Evolutionary conservation across 1,140 invertebrate species (phyloP).

Genomic region (Aphelenchoides avenae): DNA sequence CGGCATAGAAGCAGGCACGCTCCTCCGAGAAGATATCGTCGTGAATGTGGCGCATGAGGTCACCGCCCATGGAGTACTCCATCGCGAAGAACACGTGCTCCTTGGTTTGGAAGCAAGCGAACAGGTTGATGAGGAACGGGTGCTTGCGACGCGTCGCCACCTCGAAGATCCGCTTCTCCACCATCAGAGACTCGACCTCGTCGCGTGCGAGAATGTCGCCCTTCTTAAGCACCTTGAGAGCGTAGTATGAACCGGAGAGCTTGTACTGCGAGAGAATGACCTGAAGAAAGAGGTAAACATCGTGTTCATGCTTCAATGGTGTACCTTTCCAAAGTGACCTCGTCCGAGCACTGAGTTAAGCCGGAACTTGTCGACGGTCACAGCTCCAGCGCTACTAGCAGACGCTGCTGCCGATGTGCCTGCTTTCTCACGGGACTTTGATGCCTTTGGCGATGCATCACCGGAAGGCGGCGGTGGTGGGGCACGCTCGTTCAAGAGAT

Average conservation of each 20-base stretch:
- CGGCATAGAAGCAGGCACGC: constrained; percentile 94
- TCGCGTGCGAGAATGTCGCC: constrained; percentile 96
- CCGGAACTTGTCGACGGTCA: constrained; percentile 81
- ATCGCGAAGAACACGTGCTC: constrained; percentile 97
- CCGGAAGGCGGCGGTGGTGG: too few relatives aligned
- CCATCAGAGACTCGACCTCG: constrained; percentile 90
- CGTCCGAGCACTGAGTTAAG: constrained; percentile 90
- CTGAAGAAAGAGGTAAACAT: constrained; percentile 60
- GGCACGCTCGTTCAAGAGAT: background rate
- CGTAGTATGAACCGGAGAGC: constrained; percentile 88
- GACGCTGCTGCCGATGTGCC: constrained; percentile 6
- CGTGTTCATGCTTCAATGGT: constrained; percentile 24
- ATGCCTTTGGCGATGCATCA: too few relatives aligned
- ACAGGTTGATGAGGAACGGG: constrained; percentile 97
- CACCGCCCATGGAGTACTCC: constrained; percentile 80
- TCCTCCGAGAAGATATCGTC: constrained; percentile 95
- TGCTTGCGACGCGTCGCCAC: constrained; percentile 82
- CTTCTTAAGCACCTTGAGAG: constrained; percentile 95
- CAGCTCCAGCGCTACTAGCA: constrained; percentile 19
- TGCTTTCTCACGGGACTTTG: too few relatives aligned
- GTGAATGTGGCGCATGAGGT: constrained; percentile 99
- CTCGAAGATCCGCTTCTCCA: constrained; percentile 98
- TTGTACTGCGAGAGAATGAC: constrained; percentile 92
- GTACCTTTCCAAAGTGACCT: constrained; percentile 98
- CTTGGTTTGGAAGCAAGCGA: constrained; percentile 96